A percentile compares a stretch with the other conserved stretches of the same genome.
Conservation (phyloP, 2,797 vertebrate species). For the Argentina silus region DNA sequence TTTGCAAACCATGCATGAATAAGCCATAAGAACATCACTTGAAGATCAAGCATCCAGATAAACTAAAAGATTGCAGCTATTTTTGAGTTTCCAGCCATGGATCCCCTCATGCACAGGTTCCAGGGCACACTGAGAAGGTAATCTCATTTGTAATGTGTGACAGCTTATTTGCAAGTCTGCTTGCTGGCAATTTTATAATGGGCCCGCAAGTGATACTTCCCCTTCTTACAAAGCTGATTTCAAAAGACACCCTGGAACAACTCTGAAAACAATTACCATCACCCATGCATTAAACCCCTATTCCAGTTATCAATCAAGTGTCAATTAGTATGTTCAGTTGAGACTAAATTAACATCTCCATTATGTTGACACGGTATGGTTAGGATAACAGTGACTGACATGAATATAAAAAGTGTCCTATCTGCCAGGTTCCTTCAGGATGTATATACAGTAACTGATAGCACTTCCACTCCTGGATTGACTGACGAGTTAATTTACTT, state of each 20-base stretch:
- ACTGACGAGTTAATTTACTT: neutral
- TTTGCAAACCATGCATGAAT: conserved; percentile 67
- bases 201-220: conserved; percentile 74
- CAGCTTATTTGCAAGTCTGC: conserved; percentile 82
- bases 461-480: neutral
- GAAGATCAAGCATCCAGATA: conserved; percentile 78
- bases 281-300: conserved; percentile 64
- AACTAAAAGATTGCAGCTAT: conserved; percentile 71
- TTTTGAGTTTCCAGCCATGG: conserved; percentile 64
- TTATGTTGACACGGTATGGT: conserved; percentile 63
- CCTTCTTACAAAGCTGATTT: conserved; percentile 74
- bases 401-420: too few species aligned
- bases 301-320: conserved; percentile 77
- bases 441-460: too few species aligned
- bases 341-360: conserved; percentile 66
- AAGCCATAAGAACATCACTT: conserved; percentile 69
- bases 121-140: conserved; percentile 79
- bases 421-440: too few species aligned
- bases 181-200: conserved; percentile 76
- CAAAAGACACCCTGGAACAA: conserved; percentile 78
- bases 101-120: conserved; percentile 72
- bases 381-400: conserved; percentile 38
- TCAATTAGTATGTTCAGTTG: conserved; percentile 75
- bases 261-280: conserved; percentile 74
- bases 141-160: conserved; percentile 87